Conservation (phyloP, 2,797 vertebrate genomes). For the Helostoma temminkii region DNA sequence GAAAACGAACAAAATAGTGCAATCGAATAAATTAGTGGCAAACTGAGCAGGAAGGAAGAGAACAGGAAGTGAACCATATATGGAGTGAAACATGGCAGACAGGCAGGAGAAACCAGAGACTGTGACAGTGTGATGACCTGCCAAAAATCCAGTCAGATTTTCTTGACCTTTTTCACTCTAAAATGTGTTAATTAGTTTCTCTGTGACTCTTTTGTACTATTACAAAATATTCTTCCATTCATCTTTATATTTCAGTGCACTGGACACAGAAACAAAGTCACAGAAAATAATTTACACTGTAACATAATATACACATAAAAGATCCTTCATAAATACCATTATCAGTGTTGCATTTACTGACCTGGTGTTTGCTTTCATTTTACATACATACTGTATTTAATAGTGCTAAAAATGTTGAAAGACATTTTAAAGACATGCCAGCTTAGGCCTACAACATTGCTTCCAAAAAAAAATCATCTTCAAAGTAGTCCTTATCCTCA, state of each 20-base stretch:
- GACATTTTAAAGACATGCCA: no score
- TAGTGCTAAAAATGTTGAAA: conserved; percentile 26
- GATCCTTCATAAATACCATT: conserved; percentile 12
- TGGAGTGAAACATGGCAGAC: no score
- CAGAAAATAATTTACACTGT: not conserved
- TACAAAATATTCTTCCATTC: not conserved
- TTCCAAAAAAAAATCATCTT: no score
- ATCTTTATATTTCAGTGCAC: conserved; percentile 13
- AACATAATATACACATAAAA: not conserved
- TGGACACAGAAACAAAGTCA: not conserved
- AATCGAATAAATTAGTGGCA: no score
- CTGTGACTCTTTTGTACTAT: not conserved
- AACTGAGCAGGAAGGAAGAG: no score
- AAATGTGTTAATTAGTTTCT: not conserved
- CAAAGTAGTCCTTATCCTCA: not conserved
- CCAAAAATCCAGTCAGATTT: not conserved
- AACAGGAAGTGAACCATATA: no score
- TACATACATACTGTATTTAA: conserved; percentile 16
- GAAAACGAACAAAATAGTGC: no score
- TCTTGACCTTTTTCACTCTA: not conserved
- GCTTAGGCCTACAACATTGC: no score
- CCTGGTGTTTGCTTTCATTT: not conserved
- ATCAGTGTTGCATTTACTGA: not conserved
- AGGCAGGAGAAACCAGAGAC: no score
- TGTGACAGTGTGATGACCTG: no score